phyloP scores from a whole-genome alignment of 2,113 vertebrate genomes.

The Pan paniscus region DNA sequence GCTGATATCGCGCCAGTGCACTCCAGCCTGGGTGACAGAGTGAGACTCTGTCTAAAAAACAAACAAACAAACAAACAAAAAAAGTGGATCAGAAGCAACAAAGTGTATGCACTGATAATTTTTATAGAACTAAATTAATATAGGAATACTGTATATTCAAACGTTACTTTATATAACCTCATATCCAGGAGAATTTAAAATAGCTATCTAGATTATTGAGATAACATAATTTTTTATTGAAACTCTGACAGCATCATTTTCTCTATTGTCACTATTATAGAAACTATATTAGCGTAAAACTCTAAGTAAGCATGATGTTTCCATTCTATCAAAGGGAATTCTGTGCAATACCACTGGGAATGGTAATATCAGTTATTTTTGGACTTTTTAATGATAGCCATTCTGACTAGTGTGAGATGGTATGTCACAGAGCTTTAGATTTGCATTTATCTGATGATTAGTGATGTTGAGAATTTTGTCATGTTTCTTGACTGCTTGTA shows the following conservation, averaged over 20 bases:
- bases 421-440: too few relatives aligned
- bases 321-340: background rate
- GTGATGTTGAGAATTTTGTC: too few relatives aligned
- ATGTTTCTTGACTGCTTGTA: too few relatives aligned
- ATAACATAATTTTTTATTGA: background rate
- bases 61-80: too few relatives aligned
- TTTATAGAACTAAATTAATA: background rate
- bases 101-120: background rate
- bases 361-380: background rate
- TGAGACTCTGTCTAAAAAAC: too few relatives aligned
- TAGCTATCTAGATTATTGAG: background rate
- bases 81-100: background rate
- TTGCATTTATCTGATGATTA: too few relatives aligned
- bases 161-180: background rate
- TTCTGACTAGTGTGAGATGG: too few relatives aligned
- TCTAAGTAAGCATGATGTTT: background rate
- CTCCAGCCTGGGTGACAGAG: too few relatives aligned
- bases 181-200: background rate
- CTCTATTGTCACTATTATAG: background rate
- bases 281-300: background rate
- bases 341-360: background rate
- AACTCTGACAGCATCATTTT: background rate
- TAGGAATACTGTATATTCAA: background rate
- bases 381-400: too few relatives aligned
- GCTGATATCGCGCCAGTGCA: too few relatives aligned